A percentile compares a stretch with the other conserved stretches of the same genome.
These are phyloP conservation scores for Nothoprocta perdicaria DNA, from an alignment of 2,113 vertebrate genomes.

Conservation along the genomic window DNA sequence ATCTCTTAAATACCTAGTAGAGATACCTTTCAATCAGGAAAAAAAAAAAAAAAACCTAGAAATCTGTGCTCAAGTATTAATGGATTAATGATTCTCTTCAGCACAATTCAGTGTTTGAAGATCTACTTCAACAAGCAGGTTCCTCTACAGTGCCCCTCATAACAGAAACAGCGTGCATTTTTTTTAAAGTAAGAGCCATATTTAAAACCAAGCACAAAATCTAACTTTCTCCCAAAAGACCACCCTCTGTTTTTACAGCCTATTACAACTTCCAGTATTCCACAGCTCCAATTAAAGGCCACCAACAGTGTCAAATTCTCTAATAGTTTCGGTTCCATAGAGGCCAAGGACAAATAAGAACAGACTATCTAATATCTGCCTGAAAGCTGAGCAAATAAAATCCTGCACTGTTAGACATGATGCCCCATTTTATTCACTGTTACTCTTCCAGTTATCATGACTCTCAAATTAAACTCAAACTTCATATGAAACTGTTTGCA, in stretches of 20 bases:
- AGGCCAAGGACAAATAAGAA: background rate
- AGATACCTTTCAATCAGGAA: background rate
- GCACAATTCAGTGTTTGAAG: background rate
- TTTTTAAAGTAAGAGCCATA: background rate
- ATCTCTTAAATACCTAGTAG: background rate
- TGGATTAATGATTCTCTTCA: background rate
- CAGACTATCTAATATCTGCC: background rate
- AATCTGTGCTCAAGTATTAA: background rate
- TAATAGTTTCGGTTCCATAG: background rate
- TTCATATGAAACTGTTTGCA: background rate
- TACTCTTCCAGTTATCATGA: background rate
- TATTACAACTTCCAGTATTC: background rate
- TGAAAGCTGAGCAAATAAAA: background rate
- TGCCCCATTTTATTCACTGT: background rate
- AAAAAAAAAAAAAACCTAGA: too few relatives aligned
- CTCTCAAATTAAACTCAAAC: background rate
- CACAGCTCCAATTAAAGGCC: background rate
- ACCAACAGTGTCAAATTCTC: background rate
- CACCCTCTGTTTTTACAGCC: background rate
- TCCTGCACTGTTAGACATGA: background rate
- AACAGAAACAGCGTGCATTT: background rate
- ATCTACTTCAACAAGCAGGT: background rate
- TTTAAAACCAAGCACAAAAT: background rate
- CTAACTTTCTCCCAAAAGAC: background rate
- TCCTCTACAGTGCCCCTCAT: background rate